Base-by-base conservation (phyloP, 1,140 invertebrate species). In the Drosophila chauvacae region DNA sequence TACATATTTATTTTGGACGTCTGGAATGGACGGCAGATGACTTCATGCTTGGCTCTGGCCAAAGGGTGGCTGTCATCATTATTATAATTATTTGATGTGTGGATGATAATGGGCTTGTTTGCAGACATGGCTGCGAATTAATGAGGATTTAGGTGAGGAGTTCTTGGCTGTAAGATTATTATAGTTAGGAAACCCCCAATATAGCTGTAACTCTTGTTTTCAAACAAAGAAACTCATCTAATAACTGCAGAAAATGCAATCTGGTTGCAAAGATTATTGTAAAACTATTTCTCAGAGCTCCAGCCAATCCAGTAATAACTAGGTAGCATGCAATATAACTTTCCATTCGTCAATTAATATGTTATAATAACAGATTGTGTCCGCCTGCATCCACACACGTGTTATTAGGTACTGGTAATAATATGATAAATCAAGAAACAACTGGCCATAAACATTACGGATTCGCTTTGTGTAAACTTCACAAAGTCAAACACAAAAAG, bases 61-160 rank as follows among this genome's bases (percentile, higher is more conserved):
- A 41, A 73, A 73, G 71, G 69, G 69, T 35, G 50, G 62, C 33
- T 47, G 26, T 47, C 71, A 74, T 74, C 55, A 72, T 71, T 72
- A 50, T 70, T 59, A 72, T 71, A 71, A 51, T 72, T 59, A 47
- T 35, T 72, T 59, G 51, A 70, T 33, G 39, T 64, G 33, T 28
- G 53, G 2, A 28, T 10, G 16, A n/a, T 41, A 41, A 60, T 73
- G n/a, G n/a, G 47, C 56, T 28, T 48, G 53, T 23, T 57, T 44
- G 33, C 13, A 58, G 69, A 55, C 48, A 47, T 55, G 69, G 18
- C 39, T 53, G 41, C 47, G 71, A 62, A 74, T 62, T 47, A 74
- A 28, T 74, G 48, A 39, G 48, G 13, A 72, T 33, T 62, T 44
- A 33, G 16, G 26, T 70, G 41, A 4, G 11, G 44, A 45, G 5